Conservation (phyloP, 2,797 vertebrate species). For the Australoheros facetus region DNA sequence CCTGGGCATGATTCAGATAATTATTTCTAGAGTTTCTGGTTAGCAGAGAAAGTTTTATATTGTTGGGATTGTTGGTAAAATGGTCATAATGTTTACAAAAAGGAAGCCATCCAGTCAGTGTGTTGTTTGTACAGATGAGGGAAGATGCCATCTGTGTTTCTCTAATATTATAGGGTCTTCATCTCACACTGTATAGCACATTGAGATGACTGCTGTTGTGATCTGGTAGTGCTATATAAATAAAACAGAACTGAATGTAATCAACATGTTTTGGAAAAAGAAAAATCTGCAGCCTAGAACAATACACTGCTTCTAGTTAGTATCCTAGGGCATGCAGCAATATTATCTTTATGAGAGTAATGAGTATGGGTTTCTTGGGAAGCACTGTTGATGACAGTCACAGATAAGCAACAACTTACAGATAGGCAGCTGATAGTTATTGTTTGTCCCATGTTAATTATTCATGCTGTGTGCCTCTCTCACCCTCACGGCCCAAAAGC, state of each 20-base stretch:
- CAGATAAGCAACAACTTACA: constrained; percentile 48
- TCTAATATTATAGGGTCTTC: neutral
- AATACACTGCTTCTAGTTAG: constrained; percentile 4
- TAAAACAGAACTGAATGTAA: neutral
- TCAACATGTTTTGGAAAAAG: neutral
- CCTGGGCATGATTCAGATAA: neutral
- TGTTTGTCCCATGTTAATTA: constrained; percentile 72
- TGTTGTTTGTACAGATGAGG: neutral
- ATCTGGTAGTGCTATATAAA: neutral
- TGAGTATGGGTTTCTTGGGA: neutral
- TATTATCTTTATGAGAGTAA: neutral
- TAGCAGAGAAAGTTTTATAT: neutral
- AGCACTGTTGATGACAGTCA: constrained; percentile 33
- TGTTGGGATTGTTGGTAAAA: neutral
- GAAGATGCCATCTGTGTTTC: neutral
- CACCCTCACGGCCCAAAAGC: constrained; percentile 49
- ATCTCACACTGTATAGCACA: neutral
- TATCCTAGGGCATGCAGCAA: neutral
- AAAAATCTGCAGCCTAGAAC: constrained; percentile 1
- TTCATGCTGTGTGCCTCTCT: constrained; percentile 61
- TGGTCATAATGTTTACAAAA: neutral
- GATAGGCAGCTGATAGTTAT: constrained; percentile 50
- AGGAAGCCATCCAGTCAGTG: neutral
- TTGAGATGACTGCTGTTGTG: neutral
- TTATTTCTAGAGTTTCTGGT: neutral